A percentile compares a stretch with the other conserved stretches of the same genome.
Evolutionary conservation across 2,113 vertebrate genomes (phyloP).

Genomic region (Thoracochromis brauschi): DNA sequence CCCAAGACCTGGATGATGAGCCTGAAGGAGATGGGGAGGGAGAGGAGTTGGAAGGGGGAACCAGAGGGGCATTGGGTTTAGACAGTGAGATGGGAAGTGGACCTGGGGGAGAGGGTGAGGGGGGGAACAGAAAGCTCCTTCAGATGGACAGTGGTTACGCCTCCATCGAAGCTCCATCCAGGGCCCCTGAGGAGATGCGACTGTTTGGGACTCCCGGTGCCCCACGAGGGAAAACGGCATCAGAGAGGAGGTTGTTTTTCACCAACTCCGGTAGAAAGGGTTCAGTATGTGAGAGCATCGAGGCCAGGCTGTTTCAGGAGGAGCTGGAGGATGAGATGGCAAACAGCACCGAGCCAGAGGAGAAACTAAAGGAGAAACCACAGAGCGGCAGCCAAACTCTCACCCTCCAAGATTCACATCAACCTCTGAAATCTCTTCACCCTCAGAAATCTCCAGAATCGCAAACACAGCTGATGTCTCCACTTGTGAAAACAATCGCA

Average conservation of each 20-base stretch:
- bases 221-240: slow-evolving; percentile 77
- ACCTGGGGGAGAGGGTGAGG: slow-evolving; percentile 69
- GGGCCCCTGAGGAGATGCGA: slow-evolving; percentile 75
- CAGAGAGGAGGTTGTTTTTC: slow-evolving; percentile 83
- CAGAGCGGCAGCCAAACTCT: not conserved
- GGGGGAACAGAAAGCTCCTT: slow-evolving; percentile 82
- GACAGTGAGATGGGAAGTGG: slow-evolving; percentile 36
- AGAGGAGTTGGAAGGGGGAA: not conserved
- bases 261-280: slow-evolving; percentile 82
- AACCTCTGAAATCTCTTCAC: not conserved
- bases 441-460: slow-evolving; percentile 24
- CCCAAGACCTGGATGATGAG: slow-evolving; percentile 76
- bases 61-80: slow-evolving; percentile 20
- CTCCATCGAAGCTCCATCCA: slow-evolving; percentile 89
- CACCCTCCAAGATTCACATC: slow-evolving; percentile 26
- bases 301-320: slow-evolving; percentile 68
- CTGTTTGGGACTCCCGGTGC: slow-evolving; percentile 63
- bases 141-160: slow-evolving; percentile 98
- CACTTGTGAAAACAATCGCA: not conserved
- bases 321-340: slow-evolving; percentile 72
- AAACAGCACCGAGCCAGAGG: not conserved
- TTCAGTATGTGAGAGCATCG: slow-evolving; percentile 85
- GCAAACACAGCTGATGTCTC: slow-evolving; percentile 21
- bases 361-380: slow-evolving; percentile 29
- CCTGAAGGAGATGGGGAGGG: slow-evolving; percentile 59